These are phyloP conservation scores for Ophiothrix spiculata DNA, from an alignment of 35 echinoderm and acorn worm genomes.

Conservation along the genomic window DNA sequence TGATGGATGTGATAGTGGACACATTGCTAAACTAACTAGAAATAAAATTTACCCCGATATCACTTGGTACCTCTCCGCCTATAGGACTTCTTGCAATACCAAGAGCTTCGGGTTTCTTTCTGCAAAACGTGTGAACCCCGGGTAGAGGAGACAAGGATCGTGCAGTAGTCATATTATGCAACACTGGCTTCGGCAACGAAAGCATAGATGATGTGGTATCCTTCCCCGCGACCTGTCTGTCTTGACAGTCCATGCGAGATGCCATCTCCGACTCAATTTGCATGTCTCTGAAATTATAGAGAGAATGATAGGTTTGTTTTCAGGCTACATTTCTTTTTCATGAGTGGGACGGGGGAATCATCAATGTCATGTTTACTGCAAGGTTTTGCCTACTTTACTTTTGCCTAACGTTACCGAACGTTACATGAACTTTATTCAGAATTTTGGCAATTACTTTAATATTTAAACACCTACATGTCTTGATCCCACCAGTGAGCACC, in stretches of 20 bases:
- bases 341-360: no score
- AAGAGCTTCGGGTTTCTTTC: neutral
- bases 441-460: no score
- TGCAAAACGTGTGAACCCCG: neutral
- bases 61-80: neutral
- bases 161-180: neutral
- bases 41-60: neutral
- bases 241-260: neutral
- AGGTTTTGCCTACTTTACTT: no score
- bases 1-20: neutral
- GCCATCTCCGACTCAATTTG: neutral
- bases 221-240: neutral
- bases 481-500: no score
- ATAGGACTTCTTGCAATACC: neutral
- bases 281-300: neutral
- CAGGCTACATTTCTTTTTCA: no score
- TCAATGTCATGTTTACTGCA: no score
- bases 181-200: neutral
- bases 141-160: neutral
- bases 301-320: no score
- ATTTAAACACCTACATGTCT: no score
- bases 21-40: neutral
- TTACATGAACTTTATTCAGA: no score
- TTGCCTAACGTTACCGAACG: no score
- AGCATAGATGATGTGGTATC: neutral